Conservation (phyloP, 2,888 invertebrate species). For the Acleris cristana region DNA sequence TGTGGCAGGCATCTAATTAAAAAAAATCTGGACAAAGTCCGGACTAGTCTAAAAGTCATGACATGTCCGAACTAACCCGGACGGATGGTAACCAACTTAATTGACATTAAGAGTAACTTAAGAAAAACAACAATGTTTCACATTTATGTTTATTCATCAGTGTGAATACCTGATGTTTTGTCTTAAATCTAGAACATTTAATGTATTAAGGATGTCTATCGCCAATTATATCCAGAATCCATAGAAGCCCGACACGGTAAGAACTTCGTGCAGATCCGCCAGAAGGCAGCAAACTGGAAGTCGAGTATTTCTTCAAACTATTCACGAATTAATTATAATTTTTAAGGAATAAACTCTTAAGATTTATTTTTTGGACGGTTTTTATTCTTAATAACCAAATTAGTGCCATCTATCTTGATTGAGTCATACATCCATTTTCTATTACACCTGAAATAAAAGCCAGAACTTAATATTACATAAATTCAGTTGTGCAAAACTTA, state of each 20-base stretch:
- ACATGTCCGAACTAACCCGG: no score
- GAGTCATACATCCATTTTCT: slow-evolving; percentile 91
- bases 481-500: no score
- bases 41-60: no score
- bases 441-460: slow-evolving; percentile 82
- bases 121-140: no score
- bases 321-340: slow-evolving; percentile 50
- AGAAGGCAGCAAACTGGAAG: slow-evolving; percentile 92
- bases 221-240: slow-evolving; percentile 90
- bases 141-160: no score
- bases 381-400: slow-evolving; percentile 85
- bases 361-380: slow-evolving; percentile 63
- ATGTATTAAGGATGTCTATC: slow-evolving; percentile 62
- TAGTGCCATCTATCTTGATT: slow-evolving; percentile 91
- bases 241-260: slow-evolving; percentile 93
- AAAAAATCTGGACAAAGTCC: no score
- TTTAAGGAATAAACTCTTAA: not conserved
- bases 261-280: slow-evolving; percentile 89
- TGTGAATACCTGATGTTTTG: no score
- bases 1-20: no score
- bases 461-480: not conserved
- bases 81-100: no score
- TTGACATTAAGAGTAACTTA: no score
- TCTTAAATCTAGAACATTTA: not conserved
- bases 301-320: slow-evolving; percentile 90